Base-by-base conservation (phyloP, 2,797 vertebrate species). In the Poeciliopsis paucimaculata region DNA sequence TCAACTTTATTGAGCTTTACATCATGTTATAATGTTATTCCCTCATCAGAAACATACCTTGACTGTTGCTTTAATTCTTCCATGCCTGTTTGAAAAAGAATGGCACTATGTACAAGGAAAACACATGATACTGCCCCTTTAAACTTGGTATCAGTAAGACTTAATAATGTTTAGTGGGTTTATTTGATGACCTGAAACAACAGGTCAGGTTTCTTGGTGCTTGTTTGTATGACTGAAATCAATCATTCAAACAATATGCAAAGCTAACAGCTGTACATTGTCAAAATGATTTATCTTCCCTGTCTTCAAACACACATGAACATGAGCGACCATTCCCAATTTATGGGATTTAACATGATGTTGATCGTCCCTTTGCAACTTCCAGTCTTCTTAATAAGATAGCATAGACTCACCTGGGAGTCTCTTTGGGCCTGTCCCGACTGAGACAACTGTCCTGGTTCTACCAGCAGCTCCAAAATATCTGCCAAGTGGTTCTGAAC, bases 391-490 rank as follows among this genome's bases (percentile, higher is more conserved):
- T 49, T n/a, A 73, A 39, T 70, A 47, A 60, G 23, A 7, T 2
- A 36, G 7, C 23, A 49, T 51, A 7, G 47, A 77, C 90, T 49
- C 34, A 99, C 92, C 88, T 96, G 87, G 72, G 96, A 96, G 57
- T 92, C 95, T 66, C 87, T 93, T 3, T 90, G 89, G 0, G 91
- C 92, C 47, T 97, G 97, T 47, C 93, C 93, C 0, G 97, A 97
- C 16, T 92, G 81, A 0, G 93, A 94, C 72, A 97, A 95, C 88
- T 98, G 97, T 26, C 95, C 96, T 0, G 97, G 98, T 78, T 98
- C 97, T 90, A 98, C 91, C 78, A 99, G 93, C 84, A 99, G 94
- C 88, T 98, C 97, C 92, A 99, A 84, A 47, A 99, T 89, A 39
- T 97, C 96, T 0, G 89, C 91, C 18, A 99, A 93, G 85, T 98